Conservation (phyloP, 30 jellyfish, hydroid and myxozoan genomes). For the Turritopsis dohrnii region DNA sequence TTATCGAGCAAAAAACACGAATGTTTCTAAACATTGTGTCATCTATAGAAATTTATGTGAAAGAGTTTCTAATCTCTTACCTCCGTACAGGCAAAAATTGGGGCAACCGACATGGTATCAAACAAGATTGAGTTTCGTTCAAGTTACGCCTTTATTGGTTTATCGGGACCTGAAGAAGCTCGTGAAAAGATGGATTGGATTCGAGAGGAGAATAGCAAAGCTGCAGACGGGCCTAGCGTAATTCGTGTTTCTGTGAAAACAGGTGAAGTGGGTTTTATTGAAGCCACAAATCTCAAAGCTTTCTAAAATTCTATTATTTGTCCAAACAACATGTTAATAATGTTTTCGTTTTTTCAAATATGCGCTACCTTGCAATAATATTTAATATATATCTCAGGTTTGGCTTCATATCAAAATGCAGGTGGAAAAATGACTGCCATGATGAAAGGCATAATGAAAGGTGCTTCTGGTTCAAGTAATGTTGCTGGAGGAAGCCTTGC, state of each 20-base stretch:
- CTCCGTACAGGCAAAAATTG: constrained; percentile 60
- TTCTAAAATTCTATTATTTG: too few relatives aligned
- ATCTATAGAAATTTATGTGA: too few relatives aligned
- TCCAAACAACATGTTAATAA: too few relatives aligned
- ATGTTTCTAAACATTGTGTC: too few relatives aligned
- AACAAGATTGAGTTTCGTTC: constrained; percentile 76
- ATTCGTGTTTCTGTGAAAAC: constrained; percentile 52
- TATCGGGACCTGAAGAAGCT: constrained; percentile 77
- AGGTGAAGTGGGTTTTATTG: constrained; percentile 38
- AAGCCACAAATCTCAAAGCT: too few relatives aligned
- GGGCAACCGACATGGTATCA: constrained; percentile 70
- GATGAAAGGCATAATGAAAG: constrained; percentile 40
- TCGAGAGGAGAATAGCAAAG: constrained; percentile 81
- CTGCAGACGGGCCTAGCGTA: constrained; percentile 97
- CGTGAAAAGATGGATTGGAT: constrained; percentile 64
- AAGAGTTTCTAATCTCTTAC: too few relatives aligned
- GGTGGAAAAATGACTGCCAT: constrained; percentile 8
- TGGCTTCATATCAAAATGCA: background rate
- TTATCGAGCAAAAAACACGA: too few relatives aligned
- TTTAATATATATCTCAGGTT: background rate
- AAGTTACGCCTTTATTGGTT: constrained; percentile 88
- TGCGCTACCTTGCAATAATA: background rate
- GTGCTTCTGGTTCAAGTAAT: constrained; percentile 43
- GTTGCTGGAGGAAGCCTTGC: constrained; percentile 44
- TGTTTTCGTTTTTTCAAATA: too few relatives aligned